phyloP scores from a whole-genome alignment of 2,797 vertebrate genomes.

The Sternarchorhynchus goeldii region DNA sequence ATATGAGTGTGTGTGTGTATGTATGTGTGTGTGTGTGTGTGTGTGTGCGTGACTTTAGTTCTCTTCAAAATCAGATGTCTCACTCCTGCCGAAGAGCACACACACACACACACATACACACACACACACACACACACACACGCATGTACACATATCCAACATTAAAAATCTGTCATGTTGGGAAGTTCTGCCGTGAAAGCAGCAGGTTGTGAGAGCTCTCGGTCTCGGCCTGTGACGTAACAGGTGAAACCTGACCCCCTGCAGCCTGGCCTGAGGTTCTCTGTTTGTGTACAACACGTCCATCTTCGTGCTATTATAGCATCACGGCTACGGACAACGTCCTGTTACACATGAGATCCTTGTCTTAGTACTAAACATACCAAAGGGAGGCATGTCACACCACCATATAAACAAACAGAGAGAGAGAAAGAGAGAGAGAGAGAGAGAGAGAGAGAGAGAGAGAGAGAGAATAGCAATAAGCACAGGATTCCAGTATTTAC shows the following conservation, averaged over 20 bases:
- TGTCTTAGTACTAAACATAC: constrained; percentile 59
- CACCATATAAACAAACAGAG: constrained; percentile 34
- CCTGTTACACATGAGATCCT: constrained; percentile 59
- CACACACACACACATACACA: constrained; percentile 11
- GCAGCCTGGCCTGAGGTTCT: constrained; percentile 62
- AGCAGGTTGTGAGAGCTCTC: constrained; percentile 65
- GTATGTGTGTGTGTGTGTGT: background rate
- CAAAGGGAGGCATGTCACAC: constrained; percentile 48
- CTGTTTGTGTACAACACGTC: constrained; percentile 74
- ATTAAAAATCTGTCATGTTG: constrained; percentile 19
- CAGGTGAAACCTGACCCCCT: constrained; percentile 66
- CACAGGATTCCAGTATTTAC: background rate
- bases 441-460: constrained; percentile 57
- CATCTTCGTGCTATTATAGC: constrained; percentile 70
- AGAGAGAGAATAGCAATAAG: constrained; percentile 79
- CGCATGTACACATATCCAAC: constrained; percentile 1
- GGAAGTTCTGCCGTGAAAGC: constrained; percentile 27
- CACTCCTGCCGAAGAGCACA: constrained; percentile 10
- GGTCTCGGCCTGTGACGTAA: constrained; percentile 61
- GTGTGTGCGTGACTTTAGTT: background rate
- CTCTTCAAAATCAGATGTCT: constrained; percentile 34
- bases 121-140: background rate
- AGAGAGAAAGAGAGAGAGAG: constrained; percentile 10
- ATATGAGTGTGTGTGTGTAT: constrained; percentile 27
- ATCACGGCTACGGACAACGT: constrained; percentile 68